Evolutionary conservation across 2,113 vertebrate genomes (phyloP), one percentile per base, ranked within the genome.

Genomic region (Brachionichthys hirsutus): DNA sequence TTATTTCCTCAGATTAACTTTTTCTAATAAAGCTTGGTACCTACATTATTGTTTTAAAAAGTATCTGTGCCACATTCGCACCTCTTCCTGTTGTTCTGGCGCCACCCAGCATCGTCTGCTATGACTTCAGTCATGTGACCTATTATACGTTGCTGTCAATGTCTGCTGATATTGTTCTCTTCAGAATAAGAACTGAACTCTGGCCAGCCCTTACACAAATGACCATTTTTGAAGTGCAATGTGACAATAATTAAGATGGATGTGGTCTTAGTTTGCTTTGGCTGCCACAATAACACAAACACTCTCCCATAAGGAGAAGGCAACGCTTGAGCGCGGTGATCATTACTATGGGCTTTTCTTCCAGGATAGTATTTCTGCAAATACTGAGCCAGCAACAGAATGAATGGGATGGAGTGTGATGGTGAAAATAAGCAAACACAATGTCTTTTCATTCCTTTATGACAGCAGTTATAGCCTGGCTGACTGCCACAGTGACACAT

Each of bases 191-290:
- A 20, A 18, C 34, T 6, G 6, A 73, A 51, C 14, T 5, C 30
- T 12, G 15, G 30, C 43, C 30, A 19, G 49, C 51, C 24, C 35
- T 48, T 3, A 1, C 52, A 54, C 48, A 73, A 73, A 77, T 67
- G 54, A 56, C 40, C 64, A 73, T 61, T 62, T n/a, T 66, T 44
- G 64, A 62, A 43, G 42, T 63, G 41, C 44, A 61, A 62, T 49
- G 55, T 77, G 73, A 82, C 60, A 54, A 41, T 76, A 56, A 80
- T 73, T 70, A 67, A 63, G 72, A 78, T 64, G 42, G 66, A 85
- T 84, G 69, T 43, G 41, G 43, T 19, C 9, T 22, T 7, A 35
- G 41, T 49, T 51, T 57, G 48, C 54, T 41, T 15, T 12, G 40
- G n/a, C 62, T 81, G 72, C 62, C 56, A 56, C 13, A 34, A 42